phyloP scores from a whole-genome alignment of 2,113 vertebrate species.

The Alligator sinensis region DNA sequence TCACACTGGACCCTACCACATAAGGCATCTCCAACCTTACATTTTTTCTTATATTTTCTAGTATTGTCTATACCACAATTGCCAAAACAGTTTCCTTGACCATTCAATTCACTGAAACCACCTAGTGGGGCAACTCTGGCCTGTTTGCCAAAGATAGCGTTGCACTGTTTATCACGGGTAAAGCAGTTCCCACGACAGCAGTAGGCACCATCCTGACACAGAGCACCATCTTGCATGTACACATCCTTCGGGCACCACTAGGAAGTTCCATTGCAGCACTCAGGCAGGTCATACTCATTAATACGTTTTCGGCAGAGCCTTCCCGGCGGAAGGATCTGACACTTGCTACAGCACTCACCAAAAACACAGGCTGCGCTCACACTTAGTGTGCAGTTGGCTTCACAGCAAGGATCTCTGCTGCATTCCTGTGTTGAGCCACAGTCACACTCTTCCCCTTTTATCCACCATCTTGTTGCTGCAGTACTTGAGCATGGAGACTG shows the following conservation, averaged over 20 bases:
- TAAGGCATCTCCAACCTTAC: not conserved
- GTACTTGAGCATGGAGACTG: not conserved
- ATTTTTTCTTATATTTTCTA: not conserved
- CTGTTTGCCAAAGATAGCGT: slow-evolving; percentile 80
- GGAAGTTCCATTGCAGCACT: slow-evolving; percentile 88
- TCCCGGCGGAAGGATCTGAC: slow-evolving; percentile 77
- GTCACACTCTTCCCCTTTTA: slow-evolving; percentile 65
- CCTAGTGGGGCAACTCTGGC: not conserved
- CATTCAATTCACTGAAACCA: slow-evolving; percentile 69
- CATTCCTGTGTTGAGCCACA: slow-evolving; percentile 65
- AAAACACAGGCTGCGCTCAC: slow-evolving; percentile 55
- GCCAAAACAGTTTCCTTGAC: slow-evolving; percentile 37
- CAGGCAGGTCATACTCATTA: slow-evolving; percentile 86
- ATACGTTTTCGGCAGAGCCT: slow-evolving; percentile 78
- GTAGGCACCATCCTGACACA: slow-evolving; percentile 76
- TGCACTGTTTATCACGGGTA: slow-evolving; percentile 80
- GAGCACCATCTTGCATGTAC: slow-evolving; percentile 86
- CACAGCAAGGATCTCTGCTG: slow-evolving; percentile 70
- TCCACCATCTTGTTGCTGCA: slow-evolving; percentile 77
- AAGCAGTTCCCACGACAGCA: slow-evolving; percentile 88
- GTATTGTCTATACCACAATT: slow-evolving; percentile 44
- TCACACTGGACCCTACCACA: slow-evolving; percentile 74
- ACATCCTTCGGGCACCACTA: slow-evolving; percentile 82
- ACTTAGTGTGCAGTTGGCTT: slow-evolving; percentile 49
- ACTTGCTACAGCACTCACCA: slow-evolving; percentile 73